Evolutionary conservation across 1,140 invertebrate genomes (phyloP).

Genomic region (Papilio machaon): DNA sequence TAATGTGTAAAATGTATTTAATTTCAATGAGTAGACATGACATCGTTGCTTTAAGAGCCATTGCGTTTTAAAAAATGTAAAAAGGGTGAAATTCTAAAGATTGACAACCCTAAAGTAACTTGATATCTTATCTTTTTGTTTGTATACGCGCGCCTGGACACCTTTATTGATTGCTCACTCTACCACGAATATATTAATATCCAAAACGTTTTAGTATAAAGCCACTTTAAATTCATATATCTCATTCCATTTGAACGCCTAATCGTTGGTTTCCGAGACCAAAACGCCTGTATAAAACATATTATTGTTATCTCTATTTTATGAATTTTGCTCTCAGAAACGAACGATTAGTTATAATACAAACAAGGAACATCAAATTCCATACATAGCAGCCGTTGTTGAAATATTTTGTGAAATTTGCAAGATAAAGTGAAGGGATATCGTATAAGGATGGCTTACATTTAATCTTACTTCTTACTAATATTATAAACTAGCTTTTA

Average conservation of each 20-base stretch:
- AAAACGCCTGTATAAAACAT: too few species aligned
- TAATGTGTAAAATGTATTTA: neutral
- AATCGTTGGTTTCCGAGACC: neutral
- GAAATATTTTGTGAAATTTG: too few species aligned
- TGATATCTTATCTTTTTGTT: conserved; percentile 22
- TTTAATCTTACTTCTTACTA: too few species aligned
- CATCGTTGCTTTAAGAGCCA: neutral
- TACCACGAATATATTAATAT: neutral
- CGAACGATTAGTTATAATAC: too few species aligned
- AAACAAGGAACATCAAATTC: too few species aligned
- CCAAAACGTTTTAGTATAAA: neutral
- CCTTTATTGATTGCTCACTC: conserved; percentile 7
- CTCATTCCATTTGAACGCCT: neutral
- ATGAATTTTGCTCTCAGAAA: too few species aligned
- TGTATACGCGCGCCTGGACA: neutral
- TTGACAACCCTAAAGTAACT: neutral
- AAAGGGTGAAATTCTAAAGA: neutral
- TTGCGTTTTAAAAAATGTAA: too few species aligned
- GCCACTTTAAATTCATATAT: neutral
- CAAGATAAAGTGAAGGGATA: too few species aligned
- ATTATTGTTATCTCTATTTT: too few species aligned
- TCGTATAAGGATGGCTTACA: too few species aligned
- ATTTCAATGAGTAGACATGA: neutral
- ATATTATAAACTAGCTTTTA: too few species aligned
- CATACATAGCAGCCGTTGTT: too few species aligned